Percentiles rank a stretch among this genome's conserved stretches.
These are phyloP conservation scores for Neogobius melanostomus DNA, from an alignment of 2,113 vertebrate genomes.

Conservation along the genomic window DNA sequence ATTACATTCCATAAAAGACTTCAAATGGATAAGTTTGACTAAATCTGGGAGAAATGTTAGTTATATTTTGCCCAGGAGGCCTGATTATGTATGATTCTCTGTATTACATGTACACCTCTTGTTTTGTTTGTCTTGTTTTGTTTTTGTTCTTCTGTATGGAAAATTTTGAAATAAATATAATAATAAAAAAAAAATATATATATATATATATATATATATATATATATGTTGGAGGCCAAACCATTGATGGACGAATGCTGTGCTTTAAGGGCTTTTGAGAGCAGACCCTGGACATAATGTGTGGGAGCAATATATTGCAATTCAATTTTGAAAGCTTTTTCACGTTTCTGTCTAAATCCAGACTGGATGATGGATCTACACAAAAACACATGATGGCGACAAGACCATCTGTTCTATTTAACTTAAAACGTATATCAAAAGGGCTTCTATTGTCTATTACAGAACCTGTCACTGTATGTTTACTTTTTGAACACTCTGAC, in stretches of 20 bases:
- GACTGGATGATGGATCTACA: not conserved
- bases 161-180: too few relatives aligned
- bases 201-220: too few relatives aligned
- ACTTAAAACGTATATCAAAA: not conserved
- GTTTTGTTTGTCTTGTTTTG: too few relatives aligned
- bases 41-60: too few relatives aligned
- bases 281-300: constrained; percentile 36
- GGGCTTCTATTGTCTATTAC: not conserved
- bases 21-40: too few relatives aligned
- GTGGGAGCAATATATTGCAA: constrained; percentile 45
- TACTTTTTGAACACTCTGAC: not conserved
- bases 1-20: too few relatives aligned
- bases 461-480: not conserved
- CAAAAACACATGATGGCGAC: not conserved
- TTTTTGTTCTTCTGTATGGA: too few relatives aligned
- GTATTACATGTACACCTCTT: too few relatives aligned
- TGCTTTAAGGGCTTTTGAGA: constrained; percentile 37
- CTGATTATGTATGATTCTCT: too few relatives aligned
- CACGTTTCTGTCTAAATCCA: constrained; percentile 17
- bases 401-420: not conserved
- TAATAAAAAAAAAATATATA: too few relatives aligned
- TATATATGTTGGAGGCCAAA: not conserved
- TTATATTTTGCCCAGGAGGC: too few relatives aligned
- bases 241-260: constrained; percentile 16
- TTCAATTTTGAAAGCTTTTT: constrained; percentile 38